These are phyloP conservation scores for Perca schrenkii DNA, from an alignment of 2,113 vertebrate genomes.

Conservation along the genomic window DNA sequence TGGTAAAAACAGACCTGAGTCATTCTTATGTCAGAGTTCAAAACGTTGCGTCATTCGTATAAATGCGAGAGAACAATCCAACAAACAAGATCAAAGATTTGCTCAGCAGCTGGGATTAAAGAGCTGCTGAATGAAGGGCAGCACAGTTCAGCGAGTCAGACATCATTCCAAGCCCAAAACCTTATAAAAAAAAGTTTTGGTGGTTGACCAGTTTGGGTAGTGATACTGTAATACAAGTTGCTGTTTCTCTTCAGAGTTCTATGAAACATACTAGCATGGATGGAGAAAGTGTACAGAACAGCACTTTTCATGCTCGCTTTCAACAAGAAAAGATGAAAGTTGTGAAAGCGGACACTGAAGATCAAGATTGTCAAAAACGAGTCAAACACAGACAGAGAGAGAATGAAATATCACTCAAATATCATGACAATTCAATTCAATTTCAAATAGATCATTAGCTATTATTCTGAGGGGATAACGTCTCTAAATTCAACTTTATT, in stretches of 20 bases:
- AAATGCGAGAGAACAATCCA: background rate
- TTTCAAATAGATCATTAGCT: background rate
- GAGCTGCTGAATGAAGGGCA: background rate
- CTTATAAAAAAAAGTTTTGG: conserved; percentile 49
- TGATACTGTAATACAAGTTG: conserved; percentile 74
- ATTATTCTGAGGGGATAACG: background rate
- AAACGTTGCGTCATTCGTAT: conserved; percentile 9
- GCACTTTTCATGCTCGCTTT: conserved; percentile 72
- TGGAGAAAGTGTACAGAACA: conserved; percentile 70
- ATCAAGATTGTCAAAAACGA: conserved; percentile 29
- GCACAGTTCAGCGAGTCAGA: background rate
- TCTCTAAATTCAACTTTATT: background rate
- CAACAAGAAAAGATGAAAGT: conserved; percentile 81
- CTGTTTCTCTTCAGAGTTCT: conserved; percentile 71
- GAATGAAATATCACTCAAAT: background rate
- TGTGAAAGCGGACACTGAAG: conserved; percentile 68
- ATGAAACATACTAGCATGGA: conserved; percentile 65
- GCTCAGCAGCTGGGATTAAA: background rate
- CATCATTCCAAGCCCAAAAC: conserved; percentile 25
- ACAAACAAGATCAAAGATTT: background rate
- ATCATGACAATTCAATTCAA: background rate
- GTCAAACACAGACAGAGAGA: background rate
- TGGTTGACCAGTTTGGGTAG: conserved; percentile 78
- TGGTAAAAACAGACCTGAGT: conserved; percentile 86
- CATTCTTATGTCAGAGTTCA: conserved; percentile 43